phyloP scores from a whole-genome alignment of 2,113 vertebrate genomes.

The Chionodraco myersi region DNA sequence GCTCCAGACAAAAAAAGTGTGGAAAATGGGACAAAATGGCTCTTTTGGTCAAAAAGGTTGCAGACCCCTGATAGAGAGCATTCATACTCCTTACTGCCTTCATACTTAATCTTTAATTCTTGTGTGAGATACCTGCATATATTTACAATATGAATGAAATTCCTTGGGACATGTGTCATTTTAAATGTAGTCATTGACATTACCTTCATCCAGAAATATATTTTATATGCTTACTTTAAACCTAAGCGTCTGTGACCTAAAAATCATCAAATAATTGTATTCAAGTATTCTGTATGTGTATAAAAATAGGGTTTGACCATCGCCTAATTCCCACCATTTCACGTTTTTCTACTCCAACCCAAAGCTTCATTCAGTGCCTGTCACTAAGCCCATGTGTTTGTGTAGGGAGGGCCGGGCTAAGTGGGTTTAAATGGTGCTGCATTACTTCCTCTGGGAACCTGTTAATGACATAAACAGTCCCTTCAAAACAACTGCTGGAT shows the following conservation, averaged over 20 bases:
- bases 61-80: too few species aligned
- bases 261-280: neutral
- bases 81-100: neutral
- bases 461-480: slow-evolving; percentile 72
- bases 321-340: neutral
- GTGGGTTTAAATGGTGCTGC: slow-evolving; percentile 76
- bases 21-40: too few species aligned
- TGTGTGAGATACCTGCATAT: too few species aligned
- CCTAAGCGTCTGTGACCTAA: neutral
- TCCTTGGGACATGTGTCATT: neutral
- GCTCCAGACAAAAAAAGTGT: too few species aligned
- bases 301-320: neutral
- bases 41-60: too few species aligned
- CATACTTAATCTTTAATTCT: neutral
- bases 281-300: slow-evolving; percentile 6
- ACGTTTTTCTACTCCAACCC: slow-evolving; percentile 13
- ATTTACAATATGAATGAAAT: neutral
- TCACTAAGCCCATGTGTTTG: slow-evolving; percentile 63
- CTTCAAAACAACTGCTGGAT: slow-evolving; percentile 68
- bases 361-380: slow-evolving; percentile 11
- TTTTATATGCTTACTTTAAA: too few species aligned
- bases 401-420: slow-evolving; percentile 70
- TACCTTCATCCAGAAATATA: neutral
- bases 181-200: too few species aligned
- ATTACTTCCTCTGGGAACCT: slow-evolving; percentile 78